A percentile compares a stretch with the other conserved stretches of the same genome.
Conservation (phyloP, 2,797 vertebrate species). For the Clamator glandarius region DNA sequence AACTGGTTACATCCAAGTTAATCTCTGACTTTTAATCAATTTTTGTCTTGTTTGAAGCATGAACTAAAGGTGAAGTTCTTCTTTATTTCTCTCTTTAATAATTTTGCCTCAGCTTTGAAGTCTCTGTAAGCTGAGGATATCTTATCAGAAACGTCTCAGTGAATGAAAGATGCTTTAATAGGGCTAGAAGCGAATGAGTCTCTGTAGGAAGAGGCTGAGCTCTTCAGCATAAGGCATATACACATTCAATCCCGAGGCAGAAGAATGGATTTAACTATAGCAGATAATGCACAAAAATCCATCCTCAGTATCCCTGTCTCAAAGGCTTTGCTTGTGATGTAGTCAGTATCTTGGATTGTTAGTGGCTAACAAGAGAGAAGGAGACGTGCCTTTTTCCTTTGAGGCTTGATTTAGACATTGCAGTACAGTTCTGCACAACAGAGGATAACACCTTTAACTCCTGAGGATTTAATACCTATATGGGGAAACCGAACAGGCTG, state of each 20-base stretch:
- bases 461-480: neutral
- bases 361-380: conserved; percentile 23
- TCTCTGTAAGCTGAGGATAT: conserved; percentile 54
- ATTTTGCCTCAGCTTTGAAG: conserved; percentile 65
- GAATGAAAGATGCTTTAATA: conserved; percentile 53
- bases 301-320: conserved; percentile 9
- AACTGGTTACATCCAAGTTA: conserved; percentile 1
- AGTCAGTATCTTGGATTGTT: conserved; percentile 18
- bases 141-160: conserved; percentile 64
- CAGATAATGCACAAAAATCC: conserved; percentile 59
- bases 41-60: conserved; percentile 57
- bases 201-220: conserved; percentile 46
- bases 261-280: conserved; percentile 53
- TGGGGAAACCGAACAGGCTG: neutral
- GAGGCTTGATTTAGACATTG: neutral
- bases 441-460: conserved; percentile 12
- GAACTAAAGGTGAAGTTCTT: conserved; percentile 48
- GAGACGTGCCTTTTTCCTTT: neutral
- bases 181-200: conserved; percentile 19
- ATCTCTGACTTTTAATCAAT: conserved; percentile 38
- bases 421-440: neutral
- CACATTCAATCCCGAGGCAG: conserved; percentile 40
- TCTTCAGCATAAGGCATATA: conserved; percentile 51
- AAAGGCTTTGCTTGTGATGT: conserved; percentile 49
- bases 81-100: conserved; percentile 38